A percentile compares a stretch with the other conserved stretches of the same genome.
Conservation (phyloP, 2,888 invertebrate genomes). For the Mythimna lalbum region DNA sequence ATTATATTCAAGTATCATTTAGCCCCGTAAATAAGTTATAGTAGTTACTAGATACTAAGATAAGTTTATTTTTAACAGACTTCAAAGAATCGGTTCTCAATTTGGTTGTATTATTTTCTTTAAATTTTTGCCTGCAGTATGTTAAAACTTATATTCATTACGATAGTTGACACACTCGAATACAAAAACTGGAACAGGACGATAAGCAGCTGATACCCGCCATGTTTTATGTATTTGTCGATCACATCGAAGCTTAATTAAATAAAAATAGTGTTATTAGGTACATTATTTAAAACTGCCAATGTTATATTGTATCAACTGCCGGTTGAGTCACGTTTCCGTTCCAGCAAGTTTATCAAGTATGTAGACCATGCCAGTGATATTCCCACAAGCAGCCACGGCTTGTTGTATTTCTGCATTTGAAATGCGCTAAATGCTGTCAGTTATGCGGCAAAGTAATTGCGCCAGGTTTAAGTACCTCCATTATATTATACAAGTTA, state of each 20-base stretch:
- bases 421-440: constrained; percentile 68
- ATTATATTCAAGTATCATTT: too few species aligned
- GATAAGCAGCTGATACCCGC: constrained; percentile 45
- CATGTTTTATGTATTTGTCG: constrained; percentile 22
- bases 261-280: constrained; percentile 49
- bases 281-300: constrained; percentile 49
- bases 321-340: constrained; percentile 83
- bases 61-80: too few species aligned
- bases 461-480: constrained; percentile 59
- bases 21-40: too few species aligned
- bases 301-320: constrained; percentile 73
- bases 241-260: constrained; percentile 46
- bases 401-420: constrained; percentile 70
- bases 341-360: constrained; percentile 84
- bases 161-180: neutral
- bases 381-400: constrained; percentile 76
- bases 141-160: neutral
- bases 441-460: constrained; percentile 63
- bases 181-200: constrained; percentile 43
- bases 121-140: neutral
- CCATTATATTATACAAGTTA: constrained; percentile 55
- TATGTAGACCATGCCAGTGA: constrained; percentile 81
- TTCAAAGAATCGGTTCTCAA: too few species aligned
- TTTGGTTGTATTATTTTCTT: neutral
- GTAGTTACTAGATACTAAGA: too few species aligned